phyloP scores from a whole-genome alignment of 2,888 invertebrate species.

The Drosophila paracracens region DNA sequence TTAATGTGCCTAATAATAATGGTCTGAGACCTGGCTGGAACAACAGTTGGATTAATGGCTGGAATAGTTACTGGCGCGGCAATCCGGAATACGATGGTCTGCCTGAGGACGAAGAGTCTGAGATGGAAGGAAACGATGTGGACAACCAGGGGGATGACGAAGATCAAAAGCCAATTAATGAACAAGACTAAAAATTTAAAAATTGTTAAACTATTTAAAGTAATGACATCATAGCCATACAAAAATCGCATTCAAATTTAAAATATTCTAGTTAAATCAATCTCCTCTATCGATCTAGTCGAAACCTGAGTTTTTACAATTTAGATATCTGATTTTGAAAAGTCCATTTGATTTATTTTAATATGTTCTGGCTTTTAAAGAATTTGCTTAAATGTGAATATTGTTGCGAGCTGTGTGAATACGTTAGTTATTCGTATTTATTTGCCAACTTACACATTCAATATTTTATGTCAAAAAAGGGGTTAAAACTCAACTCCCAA shows the following conservation, averaged over 20 bases:
- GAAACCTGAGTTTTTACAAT: slow-evolving; percentile 7
- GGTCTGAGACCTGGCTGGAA: not conserved
- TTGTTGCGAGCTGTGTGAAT: slow-evolving; percentile 24
- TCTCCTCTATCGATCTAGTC: slow-evolving; percentile 9
- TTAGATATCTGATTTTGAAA: slow-evolving; percentile 25
- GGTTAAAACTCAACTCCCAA: slow-evolving; percentile 13
- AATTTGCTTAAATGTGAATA: slow-evolving; percentile 53
- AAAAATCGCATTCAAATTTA: not conserved
- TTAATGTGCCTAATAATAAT: not conserved
- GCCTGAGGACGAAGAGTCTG: not conserved
- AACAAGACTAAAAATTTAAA: not conserved
- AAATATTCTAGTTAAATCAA: slow-evolving; percentile 17
- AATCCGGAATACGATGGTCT: slow-evolving; percentile 2
- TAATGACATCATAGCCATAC: slow-evolving; percentile 9
- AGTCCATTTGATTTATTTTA: slow-evolving; percentile 59
- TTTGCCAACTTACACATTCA: slow-evolving; percentile 42
- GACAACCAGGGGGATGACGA: not conserved
- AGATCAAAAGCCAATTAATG: not conserved
- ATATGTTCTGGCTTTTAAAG: slow-evolving; percentile 47
- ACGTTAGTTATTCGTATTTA: slow-evolving; percentile 53
- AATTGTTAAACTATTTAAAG: slow-evolving; percentile 17
- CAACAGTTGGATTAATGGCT: slow-evolving; percentile 2
- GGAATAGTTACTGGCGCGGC: slow-evolving; percentile 29
- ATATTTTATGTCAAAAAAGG: slow-evolving; percentile 39
- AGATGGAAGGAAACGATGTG: not conserved